These are phyloP conservation scores for Lydus trimaculatus DNA, from an alignment of 2,888 invertebrate genomes.

Conservation along the genomic window DNA sequence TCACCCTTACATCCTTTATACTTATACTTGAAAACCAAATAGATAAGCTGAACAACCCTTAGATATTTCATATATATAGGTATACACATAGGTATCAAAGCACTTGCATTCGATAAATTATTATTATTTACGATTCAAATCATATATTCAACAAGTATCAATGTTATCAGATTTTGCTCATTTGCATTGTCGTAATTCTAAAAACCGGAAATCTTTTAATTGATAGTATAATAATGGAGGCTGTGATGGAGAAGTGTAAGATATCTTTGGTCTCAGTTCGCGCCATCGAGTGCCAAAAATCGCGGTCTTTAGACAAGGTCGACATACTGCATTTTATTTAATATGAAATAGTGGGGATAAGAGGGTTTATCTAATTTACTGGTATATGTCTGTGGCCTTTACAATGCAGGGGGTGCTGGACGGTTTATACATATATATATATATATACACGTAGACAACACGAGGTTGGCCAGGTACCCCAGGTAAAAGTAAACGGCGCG, in stretches of 20 bases:
- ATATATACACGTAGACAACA: constrained; percentile 44
- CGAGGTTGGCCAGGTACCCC: constrained; percentile 46
- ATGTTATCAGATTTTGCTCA: constrained; percentile 10
- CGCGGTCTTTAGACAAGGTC: constrained; percentile 30
- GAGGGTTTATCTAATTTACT: neutral
- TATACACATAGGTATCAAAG: too few relatives aligned
- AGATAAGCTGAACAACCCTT: constrained; percentile 22
- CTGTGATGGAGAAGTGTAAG: too few relatives aligned
- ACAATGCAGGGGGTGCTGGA: constrained; percentile 41
- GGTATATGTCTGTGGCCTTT: constrained; percentile 37
- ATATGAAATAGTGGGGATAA: constrained; percentile 23
- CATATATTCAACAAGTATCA: neutral
- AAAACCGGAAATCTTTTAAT: neutral
- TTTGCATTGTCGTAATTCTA: neutral
- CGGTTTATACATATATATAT: too few relatives aligned
- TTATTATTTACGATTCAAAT: constrained; percentile 2
- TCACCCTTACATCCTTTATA: constrained; percentile 21
- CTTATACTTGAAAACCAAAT: constrained; percentile 19
- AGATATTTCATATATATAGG: constrained; percentile 17
- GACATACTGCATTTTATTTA: constrained; percentile 17
- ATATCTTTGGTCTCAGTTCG: neutral
- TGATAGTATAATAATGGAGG: too few relatives aligned
- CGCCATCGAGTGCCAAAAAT: constrained; percentile 18
- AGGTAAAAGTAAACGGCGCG: constrained; percentile 47
- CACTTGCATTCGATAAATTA: constrained; percentile 18